Evolutionary conservation across 1,140 invertebrate species (phyloP), one percentile per base, ranked within the genome.

Genomic region (Drosophila takahashii): DNA sequence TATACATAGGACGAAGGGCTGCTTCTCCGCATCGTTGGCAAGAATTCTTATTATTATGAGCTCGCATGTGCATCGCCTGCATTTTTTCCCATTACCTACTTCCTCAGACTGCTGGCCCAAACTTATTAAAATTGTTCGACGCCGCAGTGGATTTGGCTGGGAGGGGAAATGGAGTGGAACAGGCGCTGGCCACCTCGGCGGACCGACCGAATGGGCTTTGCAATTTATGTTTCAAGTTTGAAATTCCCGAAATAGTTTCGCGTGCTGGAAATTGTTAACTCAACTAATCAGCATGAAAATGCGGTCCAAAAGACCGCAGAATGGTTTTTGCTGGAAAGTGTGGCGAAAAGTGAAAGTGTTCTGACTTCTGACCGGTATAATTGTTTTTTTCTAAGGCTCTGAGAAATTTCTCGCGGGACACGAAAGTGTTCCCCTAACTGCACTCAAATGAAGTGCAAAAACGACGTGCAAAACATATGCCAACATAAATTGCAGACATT

Each of bases 211-310:
- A 54, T 48, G 34, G 36, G 51, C 39, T 50, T 16, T 75, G 67
- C 81, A 62, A 81, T 79, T 81, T 86, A 86, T 87, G 83, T 75
- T 87, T 72, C 51, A 79, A 77, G 79, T 79, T 79, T 71, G 59
- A 83, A 81, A 86, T 87, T 87, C 79, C 65, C 77, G 59, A 86
- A 86, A 86, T 86, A 86, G 83, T 86, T 86, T 86, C 84, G 83
- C 83, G 84, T 87, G 84, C 73, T 73, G 67, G 48, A 87, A 87
- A 87, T 89, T 84, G 77, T 89, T 87, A 89, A 89, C 79, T 65
- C 72, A 74, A 69, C 85, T 89, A 87, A 87, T 89, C 84, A 87
- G 77, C 84, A 87, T 87, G 89, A 89, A 79, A 84, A 89, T 77
- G 79, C 72, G 72, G 61, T 13, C 32, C 37, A 32, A 54, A 22